Base-by-base conservation (phyloP, 1,140 invertebrate genomes). In the Galendromus occidentalis region DNA sequence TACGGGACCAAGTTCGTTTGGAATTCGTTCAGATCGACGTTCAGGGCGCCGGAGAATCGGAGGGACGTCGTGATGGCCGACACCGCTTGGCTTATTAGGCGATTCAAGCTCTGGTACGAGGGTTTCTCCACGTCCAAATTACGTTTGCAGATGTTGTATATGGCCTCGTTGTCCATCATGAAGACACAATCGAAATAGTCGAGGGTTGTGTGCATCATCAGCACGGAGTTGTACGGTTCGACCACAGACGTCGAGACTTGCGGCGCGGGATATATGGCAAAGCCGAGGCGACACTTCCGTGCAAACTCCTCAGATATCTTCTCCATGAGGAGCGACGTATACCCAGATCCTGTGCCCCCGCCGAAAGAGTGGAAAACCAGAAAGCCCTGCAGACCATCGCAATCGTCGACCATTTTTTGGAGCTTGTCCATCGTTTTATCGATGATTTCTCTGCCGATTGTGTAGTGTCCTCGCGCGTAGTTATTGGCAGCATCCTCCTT, bases 191-290 rank as follows among this genome's bases (percentile, higher is more conserved):
- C 87, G 66, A 84, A 82, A 70, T 83, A 82, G 69, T 91, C 84
- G 71, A 92, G 79, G 29, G 83, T 84, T 25, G 83, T 83, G 71
- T 91, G 87, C 0, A 86, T 85, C 7, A 86, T 84, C 30, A 91
- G 74, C 6, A 91, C 78, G 0, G 87, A 82, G 74, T 92, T 92
- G 73, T 93, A 92, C 0, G 88, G 87, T 73, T 92, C 89, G 1
- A 92, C 87, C 45, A 93, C 86, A 7, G 87, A 81, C 0, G 79
- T 80, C 28, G 78, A 79, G 7, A 84, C 81, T 71, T 79, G 77
- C 29, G 78, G 79, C 42, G 79, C 79, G 25, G 79, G 79, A 71
- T 80, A 80, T 65, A 80, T 74, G 63, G 76, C 72, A 70, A 80
- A 80, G 68, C 80, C 76, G 18, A 81, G 71, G 67, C 33, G 33